Evolutionary conservation across 2,113 vertebrate species (phyloP).

Genomic region (Microcebus ravelobensis): DNA sequence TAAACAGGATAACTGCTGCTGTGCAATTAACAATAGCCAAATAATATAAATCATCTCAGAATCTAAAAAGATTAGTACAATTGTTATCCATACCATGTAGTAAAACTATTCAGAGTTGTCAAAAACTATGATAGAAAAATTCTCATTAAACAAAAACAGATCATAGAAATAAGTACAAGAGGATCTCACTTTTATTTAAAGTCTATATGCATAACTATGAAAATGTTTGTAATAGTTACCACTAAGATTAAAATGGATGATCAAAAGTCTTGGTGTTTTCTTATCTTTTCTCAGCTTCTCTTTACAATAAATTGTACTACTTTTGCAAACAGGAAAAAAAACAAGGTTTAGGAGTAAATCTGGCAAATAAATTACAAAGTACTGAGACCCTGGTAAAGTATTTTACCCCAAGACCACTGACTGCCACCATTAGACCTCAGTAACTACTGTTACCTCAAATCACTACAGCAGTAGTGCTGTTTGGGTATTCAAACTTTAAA

Average conservation of each 20-base stretch:
- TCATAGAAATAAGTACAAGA: not conserved
- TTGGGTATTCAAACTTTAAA: not conserved
- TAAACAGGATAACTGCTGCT: not conserved
- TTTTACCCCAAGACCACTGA: not conserved
- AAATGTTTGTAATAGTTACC: not conserved
- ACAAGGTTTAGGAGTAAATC: not conserved
- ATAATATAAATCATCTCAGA: not conserved
- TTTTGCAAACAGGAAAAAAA: not conserved
- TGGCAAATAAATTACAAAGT: not conserved
- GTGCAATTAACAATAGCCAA: not conserved
- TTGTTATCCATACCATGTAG: not conserved
- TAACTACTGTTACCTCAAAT: not conserved
- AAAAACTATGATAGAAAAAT: not conserved
- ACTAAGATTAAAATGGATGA: not conserved
- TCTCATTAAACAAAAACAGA: not conserved
- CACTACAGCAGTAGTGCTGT: not conserved
- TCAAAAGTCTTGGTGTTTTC: not conserved
- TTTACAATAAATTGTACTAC: not conserved
- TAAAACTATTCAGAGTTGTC: not conserved
- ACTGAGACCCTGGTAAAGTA: not conserved
- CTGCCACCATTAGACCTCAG: not conserved
- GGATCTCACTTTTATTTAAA: not conserved
- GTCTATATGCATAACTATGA: not conserved
- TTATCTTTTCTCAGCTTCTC: not conserved
- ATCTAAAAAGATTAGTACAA: not conserved